Evolutionary conservation across 1,140 invertebrate genomes (phyloP), one percentile per base, ranked within the genome.

Genomic region (Conus ventricosus): DNA sequence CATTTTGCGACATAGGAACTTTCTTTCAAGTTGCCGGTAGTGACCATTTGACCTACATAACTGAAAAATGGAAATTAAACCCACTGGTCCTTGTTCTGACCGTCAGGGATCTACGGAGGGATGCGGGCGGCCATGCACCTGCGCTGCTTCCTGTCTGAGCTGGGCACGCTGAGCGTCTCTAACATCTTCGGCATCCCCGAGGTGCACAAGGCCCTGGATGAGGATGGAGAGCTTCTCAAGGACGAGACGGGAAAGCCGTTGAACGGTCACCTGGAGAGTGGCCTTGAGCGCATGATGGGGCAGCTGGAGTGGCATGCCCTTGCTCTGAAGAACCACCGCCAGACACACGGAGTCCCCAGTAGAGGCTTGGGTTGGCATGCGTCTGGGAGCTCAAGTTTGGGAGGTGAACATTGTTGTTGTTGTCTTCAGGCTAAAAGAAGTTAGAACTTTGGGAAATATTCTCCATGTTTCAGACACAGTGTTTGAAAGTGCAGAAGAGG

Each of bases 81-180:
- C 90, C 55, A 89, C 90, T 93, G 23, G 39, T 39, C 39, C 39
- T 39, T 39, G 39, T 39, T 39, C 39, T 39, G 39, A 39, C 39
- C 39, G 39, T 39, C 75, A 96, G 96, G 96, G 85, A 90, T 90
- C 4, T 95, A 92, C 91, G 96, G 96, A 25, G 96, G 96, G 10
- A 93, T 95, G 78, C 91, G 95, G 71, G 95, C 95, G 63, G 94
- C 94, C 25, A 94, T 95, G 90, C 91, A 96, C 63, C 91, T 96
- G 4, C 92, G 95, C 53, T 90, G 93, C 6, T 94, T 96, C 86
- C 90, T 95, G 2, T 94, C 94, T 87, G 96, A 96, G 91, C 91
- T 96, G 7, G 96, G 96, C 57, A 95, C 95, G 93, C 87, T 96
- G 0, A 94, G 94, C 88, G 92, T 95, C 7, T 95, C 95, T 13